phyloP scores from a whole-genome alignment of 2,113 vertebrate genomes.

The Prinia subflava region DNA sequence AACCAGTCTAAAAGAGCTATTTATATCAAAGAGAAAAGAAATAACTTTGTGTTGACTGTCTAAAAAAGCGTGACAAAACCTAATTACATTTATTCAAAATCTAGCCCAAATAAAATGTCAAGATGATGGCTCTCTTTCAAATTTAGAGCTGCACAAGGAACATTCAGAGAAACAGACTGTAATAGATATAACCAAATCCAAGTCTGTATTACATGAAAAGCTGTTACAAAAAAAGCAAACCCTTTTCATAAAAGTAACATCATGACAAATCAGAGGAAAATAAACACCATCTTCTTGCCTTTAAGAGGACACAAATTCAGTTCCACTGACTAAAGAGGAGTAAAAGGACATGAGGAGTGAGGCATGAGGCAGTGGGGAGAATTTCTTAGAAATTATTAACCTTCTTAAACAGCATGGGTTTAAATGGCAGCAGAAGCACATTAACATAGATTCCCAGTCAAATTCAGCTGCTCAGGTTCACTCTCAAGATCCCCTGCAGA shows the following conservation, averaged over 20 bases:
- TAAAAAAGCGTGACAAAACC: constrained; percentile 1
- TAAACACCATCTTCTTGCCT: background rate
- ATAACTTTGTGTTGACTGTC: constrained; percentile 26
- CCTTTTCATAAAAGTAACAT: background rate
- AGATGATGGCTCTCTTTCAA: constrained; percentile 9
- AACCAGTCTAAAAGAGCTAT: background rate
- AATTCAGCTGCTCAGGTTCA: background rate
- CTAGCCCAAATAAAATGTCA: constrained; percentile 43
- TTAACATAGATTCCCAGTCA: background rate
- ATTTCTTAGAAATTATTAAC: background rate
- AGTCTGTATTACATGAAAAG: background rate
- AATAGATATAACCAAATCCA: constrained; percentile 2
- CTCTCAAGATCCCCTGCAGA: background rate
- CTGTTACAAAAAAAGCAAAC: background rate
- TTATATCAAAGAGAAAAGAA: constrained; percentile 23
- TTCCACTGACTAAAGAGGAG: background rate
- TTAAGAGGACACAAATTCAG: background rate
- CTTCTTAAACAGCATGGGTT: background rate
- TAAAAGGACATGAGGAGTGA: background rate
- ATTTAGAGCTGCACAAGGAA: background rate
- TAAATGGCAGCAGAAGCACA: background rate
- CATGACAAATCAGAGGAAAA: background rate
- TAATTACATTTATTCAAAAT: constrained; percentile 28
- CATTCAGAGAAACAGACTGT: background rate
- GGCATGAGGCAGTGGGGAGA: background rate